These are phyloP conservation scores for Falco berigora DNA, from an alignment of 2,797 vertebrate species.

Conservation along the genomic window DNA sequence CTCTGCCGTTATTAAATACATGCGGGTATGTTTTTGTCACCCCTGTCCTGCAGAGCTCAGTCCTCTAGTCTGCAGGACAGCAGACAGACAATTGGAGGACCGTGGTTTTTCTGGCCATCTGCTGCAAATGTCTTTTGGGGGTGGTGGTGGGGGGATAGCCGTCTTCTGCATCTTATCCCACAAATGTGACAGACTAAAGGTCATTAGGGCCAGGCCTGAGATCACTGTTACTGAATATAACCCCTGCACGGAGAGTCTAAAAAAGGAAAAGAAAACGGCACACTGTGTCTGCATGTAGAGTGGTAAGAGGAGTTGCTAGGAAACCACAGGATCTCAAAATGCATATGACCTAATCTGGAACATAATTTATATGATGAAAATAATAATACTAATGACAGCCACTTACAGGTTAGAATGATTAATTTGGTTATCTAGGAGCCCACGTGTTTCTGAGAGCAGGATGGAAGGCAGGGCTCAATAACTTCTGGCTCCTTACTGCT, in stretches of 20 bases:
- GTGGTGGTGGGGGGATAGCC: rapidly evolving
- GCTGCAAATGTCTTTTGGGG: neutral
- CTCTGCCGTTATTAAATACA: neutral
- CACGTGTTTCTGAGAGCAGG: neutral
- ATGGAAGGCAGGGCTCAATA: neutral
- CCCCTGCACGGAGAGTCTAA: slow-evolving; percentile 24
- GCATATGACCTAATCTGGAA: slow-evolving; percentile 65
- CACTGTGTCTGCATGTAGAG: slow-evolving; percentile 42
- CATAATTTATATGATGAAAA: slow-evolving; percentile 65
- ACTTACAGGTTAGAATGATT: slow-evolving; percentile 53
- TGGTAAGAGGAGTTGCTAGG: slow-evolving; percentile 61
- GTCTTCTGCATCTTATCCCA: neutral
- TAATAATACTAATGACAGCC: slow-evolving; percentile 66
- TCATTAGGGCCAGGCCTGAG: slow-evolving; percentile 25
- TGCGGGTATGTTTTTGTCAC: neutral
- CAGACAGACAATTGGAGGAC: neutral
- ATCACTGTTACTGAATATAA: slow-evolving; percentile 45
- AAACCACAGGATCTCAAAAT: slow-evolving; percentile 61
- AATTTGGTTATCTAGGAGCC: slow-evolving; percentile 25
- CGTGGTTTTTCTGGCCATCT: neutral
- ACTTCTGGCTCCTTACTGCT: neutral
- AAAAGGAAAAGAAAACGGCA: slow-evolving; percentile 49
- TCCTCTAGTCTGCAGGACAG: neutral
- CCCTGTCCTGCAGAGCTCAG: neutral
- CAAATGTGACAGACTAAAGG: neutral